Evolutionary conservation across 2,888 invertebrate species (phyloP).

Genomic region (Chloromyia formosa): DNA sequence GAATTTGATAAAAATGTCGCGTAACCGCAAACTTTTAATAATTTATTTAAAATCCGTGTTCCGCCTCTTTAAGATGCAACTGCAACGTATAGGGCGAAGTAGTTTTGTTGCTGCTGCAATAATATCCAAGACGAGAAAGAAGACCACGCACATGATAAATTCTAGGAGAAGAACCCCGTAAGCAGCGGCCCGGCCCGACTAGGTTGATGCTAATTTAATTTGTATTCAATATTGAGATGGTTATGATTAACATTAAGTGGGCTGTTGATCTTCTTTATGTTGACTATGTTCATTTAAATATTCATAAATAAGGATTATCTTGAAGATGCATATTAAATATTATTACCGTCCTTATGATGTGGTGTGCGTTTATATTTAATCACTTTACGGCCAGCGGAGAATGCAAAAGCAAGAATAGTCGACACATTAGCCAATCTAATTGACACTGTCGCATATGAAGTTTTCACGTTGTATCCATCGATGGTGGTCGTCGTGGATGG

Average conservation of each 20-base stretch:
- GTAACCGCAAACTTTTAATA: constrained; percentile 34
- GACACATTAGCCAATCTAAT: constrained; percentile 12
- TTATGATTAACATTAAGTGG: constrained; percentile 36
- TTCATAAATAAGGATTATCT: constrained; percentile 40
- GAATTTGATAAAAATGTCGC: constrained; percentile 43
- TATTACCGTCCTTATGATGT: background rate
- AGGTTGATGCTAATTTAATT: constrained; percentile 39
- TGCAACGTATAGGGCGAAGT: constrained; percentile 1
- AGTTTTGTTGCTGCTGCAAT: background rate
- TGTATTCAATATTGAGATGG: constrained; percentile 39
- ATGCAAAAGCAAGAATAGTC: constrained; percentile 3
- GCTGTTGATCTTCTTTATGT: constrained; percentile 33
- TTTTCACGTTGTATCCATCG: background rate
- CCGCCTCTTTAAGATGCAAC: constrained; percentile 28
- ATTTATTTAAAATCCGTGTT: constrained; percentile 38
- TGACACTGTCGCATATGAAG: constrained; percentile 2
- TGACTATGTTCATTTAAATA: constrained; percentile 39
- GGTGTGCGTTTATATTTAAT: constrained; percentile 17
- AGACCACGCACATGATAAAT: constrained; percentile 28
- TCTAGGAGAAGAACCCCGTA: constrained; percentile 7
- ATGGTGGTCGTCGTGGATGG: background rate
- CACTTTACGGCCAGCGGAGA: background rate
- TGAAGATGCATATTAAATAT: constrained; percentile 33
- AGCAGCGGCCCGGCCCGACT: constrained; percentile 7
- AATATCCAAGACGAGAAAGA: background rate